A percentile compares a stretch with the other conserved stretches of the same genome.
Conservation (phyloP, 2,797 vertebrate species). For the Gorsachius magnificus region DNA sequence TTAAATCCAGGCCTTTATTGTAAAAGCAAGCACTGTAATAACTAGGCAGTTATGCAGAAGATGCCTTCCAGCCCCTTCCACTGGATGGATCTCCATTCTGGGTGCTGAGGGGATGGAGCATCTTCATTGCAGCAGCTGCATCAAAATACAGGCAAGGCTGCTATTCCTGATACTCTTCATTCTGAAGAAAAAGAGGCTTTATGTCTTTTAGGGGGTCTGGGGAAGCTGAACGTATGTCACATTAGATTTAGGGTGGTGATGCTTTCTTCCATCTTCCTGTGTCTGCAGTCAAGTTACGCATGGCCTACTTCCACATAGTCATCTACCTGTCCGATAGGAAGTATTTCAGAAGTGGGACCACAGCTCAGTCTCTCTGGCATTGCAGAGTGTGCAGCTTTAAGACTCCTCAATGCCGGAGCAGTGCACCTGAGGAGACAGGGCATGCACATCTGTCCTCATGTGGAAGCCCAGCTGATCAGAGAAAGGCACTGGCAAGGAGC, state of each 20-base stretch:
- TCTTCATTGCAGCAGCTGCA: neutral
- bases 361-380: neutral
- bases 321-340: neutral
- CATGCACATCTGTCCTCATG: conserved; percentile 1
- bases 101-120: neutral
- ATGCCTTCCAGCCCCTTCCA: neutral
- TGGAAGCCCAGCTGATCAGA: neutral
- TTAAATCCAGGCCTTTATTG: neutral
- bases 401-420: neutral
- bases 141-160: neutral
- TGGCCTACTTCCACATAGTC: neutral
- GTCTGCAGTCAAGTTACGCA: neutral
- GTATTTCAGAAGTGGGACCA: neutral
- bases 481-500: neutral
- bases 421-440: neutral
- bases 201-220: neutral
- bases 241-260: neutral
- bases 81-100: neutral
- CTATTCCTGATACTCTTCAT: neutral
- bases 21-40: neutral
- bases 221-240: neutral
- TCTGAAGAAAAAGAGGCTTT: neutral
- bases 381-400: neutral
- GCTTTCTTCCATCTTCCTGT: neutral
- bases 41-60: neutral